Evolutionary conservation across 2,113 vertebrate species (phyloP).

Genomic region (Eurypyga helias): DNA sequence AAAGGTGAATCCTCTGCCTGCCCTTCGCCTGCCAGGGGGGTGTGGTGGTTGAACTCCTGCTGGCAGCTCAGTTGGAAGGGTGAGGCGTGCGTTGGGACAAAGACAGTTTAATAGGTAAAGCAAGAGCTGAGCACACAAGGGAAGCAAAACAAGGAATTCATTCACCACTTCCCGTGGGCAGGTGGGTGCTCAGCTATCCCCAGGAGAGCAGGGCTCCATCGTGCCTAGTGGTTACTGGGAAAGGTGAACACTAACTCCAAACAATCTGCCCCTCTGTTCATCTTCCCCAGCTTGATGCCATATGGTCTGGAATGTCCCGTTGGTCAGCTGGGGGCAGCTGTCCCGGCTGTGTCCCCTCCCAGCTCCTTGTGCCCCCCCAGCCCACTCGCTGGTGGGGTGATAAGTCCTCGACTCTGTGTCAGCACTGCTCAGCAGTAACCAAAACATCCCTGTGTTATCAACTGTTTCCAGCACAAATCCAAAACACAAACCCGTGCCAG

Average conservation of each 20-base stretch:
- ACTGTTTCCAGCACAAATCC: neutral
- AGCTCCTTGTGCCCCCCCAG: neutral
- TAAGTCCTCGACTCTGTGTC: too few species aligned
- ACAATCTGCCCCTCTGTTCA: fast-evolving
- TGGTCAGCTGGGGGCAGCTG: too few species aligned
- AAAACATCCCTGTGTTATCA: too few species aligned
- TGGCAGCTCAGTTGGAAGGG: neutral
- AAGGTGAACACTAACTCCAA: neutral
- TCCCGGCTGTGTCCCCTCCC: neutral
- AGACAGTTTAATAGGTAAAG: neutral
- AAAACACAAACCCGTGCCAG: too few species aligned
- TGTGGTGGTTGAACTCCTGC: neutral
- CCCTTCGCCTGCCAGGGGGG: neutral
- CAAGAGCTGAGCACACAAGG: neutral
- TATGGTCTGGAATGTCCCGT: neutral
- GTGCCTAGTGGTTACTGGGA: fast-evolving
- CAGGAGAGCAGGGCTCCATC: neutral
- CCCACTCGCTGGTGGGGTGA: too few species aligned
- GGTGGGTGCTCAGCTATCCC: neutral
- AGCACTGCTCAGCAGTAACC: neutral
- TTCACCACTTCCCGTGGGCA: fast-evolving
- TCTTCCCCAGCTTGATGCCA: too few species aligned
- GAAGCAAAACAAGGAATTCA: neutral
- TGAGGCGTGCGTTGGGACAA: fast-evolving
- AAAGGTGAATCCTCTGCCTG: too few species aligned